Percentiles rank a stretch among this genome's conserved stretches.
These are phyloP conservation scores for Coleophora flavipennella DNA, from an alignment of 2,888 invertebrate species.

Conservation along the genomic window DNA sequence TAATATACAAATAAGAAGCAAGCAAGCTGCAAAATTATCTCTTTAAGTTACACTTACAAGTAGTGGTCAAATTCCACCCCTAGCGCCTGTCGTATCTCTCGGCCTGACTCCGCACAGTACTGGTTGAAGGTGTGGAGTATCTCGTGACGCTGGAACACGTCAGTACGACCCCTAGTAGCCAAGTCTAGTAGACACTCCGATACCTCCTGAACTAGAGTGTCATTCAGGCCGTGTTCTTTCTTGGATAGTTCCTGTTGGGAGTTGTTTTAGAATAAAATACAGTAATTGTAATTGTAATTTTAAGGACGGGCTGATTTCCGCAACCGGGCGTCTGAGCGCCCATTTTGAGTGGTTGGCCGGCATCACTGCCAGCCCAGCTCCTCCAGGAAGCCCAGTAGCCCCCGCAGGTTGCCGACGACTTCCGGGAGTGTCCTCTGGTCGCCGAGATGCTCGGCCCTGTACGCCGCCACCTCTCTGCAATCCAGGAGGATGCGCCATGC, in stretches of 20 bases:
- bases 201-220: slow-evolving; percentile 33
- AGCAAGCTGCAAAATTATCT: background rate
- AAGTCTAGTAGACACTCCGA: slow-evolving; percentile 39
- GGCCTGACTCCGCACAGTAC: slow-evolving; percentile 32
- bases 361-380: no score
- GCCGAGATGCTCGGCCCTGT: no score
- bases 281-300: no score
- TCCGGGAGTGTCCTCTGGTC: no score
- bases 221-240: slow-evolving; percentile 32
- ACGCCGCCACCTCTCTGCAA: no score
- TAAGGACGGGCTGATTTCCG: no score
- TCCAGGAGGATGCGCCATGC: no score
- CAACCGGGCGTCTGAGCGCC: no score
- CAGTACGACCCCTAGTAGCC: slow-evolving; percentile 26
- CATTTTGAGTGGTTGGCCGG: no score
- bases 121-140: slow-evolving; percentile 41
- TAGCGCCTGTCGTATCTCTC: slow-evolving; percentile 36
- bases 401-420: no score
- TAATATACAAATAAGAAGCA: background rate
- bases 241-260: slow-evolving; percentile 28
- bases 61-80: slow-evolving; percentile 31
- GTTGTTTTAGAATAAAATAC: no score
- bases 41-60: slow-evolving; percentile 47
- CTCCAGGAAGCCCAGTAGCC: no score
- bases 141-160: slow-evolving; percentile 30